phyloP scores from a whole-genome alignment of 2,888 invertebrate genomes.

The Chrysodeixis includens region DNA sequence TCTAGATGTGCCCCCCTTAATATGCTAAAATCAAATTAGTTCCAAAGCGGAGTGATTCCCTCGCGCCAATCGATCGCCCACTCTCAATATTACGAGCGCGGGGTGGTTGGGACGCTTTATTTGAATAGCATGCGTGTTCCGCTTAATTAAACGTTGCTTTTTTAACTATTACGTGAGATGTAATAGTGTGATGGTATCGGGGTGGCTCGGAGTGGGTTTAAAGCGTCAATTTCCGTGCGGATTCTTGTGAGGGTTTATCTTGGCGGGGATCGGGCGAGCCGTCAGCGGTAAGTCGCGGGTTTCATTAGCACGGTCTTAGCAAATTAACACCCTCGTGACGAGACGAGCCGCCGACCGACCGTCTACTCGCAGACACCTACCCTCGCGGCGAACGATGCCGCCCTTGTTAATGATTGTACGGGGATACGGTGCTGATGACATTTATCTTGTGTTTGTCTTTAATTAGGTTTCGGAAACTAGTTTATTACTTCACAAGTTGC shows the following conservation, averaged over 20 bases:
- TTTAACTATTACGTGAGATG: conserved; percentile 56
- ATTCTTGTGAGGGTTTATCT: conserved; percentile 83
- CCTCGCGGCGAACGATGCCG: conserved; percentile 62
- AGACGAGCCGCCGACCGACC: conserved; percentile 67
- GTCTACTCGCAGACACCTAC: conserved; percentile 64
- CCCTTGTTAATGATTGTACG: conserved; percentile 75
- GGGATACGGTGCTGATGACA: conserved; percentile 55
- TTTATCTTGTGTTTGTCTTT: conserved; percentile 31
- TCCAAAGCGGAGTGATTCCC: conserved; percentile 87
- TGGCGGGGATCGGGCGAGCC: conserved; percentile 74
- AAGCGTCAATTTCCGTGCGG: conserved; percentile 86
- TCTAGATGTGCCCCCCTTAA: conserved; percentile 87
- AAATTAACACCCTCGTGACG: conserved; percentile 86
- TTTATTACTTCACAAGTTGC: background rate
- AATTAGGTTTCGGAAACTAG: conserved; percentile 32
- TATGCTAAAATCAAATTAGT: conserved; percentile 90
- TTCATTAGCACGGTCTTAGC: conserved; percentile 86
- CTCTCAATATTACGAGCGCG: conserved; percentile 76
- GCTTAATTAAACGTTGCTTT: conserved; percentile 69
- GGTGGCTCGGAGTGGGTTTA: conserved; percentile 72
- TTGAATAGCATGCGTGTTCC: conserved; percentile 69
- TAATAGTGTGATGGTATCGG: conserved; percentile 69
- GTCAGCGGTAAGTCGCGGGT: conserved; percentile 83
- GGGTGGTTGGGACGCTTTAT: conserved; percentile 74
- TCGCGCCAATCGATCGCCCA: conserved; percentile 81